Base-by-base conservation (phyloP, 2,797 vertebrate genomes). In the Smutsia gigantea region DNA sequence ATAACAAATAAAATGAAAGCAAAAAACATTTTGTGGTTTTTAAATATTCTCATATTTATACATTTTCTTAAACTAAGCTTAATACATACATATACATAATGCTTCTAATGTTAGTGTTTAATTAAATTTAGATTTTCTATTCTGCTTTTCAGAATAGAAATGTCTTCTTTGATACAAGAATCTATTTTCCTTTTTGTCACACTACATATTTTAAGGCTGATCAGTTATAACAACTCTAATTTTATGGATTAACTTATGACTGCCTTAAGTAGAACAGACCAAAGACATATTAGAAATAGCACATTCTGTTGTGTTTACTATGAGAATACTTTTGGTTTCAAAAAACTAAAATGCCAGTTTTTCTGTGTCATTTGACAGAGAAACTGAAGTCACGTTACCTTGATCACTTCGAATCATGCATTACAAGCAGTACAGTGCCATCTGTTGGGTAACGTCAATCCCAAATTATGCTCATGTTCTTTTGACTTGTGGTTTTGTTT, bases 371-470 rank as follows among this genome's bases (percentile, higher is more conserved):
- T 4, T 78, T 94, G 87, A 78, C 55, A 98, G 39, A 96, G 91
- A 97, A 97, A 81, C 42, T 93, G 68, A 97, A 97, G 39, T 77
- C 39, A 95, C 94, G 87, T 83, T 15, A 61, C 74, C 87, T 25
- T 82, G 37, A 11, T 92, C 34, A 51, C 7, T 74, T 27, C 49
- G 57, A 13, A 14, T 5, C 18, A 4, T 91, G n/a, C 49, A 98
- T 98, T 97, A n/a, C 51, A 97, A 97, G 98, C 97, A 97, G 86
- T 79, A 85, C 79, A 97, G 92, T 98, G 98, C 97, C 97, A 98
- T 98, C 98, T 98, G 96, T 98, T 94, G 98, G 97, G 39, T 85
- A 89, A 63, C 18, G 29, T 34, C 59, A 66, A 68, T 93, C 1
- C 3, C 53, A 93, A 77, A 21, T 89, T 92, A 42, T 74, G 7